These are phyloP conservation scores for Barnardius zonarius DNA, from an alignment of 2,113 vertebrate species.

Conservation along the genomic window DNA sequence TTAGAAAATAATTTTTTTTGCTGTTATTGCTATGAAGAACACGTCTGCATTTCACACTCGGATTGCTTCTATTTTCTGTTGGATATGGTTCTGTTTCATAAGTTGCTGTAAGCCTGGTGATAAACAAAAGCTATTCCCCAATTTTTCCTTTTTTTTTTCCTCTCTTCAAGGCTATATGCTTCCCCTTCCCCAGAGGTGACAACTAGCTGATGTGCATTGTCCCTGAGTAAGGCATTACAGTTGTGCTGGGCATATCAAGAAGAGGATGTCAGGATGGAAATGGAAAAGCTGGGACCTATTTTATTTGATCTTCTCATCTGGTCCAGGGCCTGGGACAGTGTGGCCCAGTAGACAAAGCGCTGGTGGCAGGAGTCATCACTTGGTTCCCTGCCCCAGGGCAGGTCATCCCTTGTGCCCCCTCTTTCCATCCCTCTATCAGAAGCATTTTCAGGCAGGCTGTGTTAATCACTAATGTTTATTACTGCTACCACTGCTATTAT, in stretches of 20 bases:
- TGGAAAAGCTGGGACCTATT: not conserved
- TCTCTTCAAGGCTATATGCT: rapidly evolving
- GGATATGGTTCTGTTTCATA: not conserved
- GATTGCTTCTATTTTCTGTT: not conserved
- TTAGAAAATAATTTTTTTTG: not conserved
- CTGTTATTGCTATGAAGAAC: not conserved
- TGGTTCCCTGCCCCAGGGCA: not conserved
- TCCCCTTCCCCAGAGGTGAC: not conserved
- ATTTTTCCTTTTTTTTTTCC: rapidly evolving
- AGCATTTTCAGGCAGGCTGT: not conserved
- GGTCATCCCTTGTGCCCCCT: not conserved
- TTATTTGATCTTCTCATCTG: not conserved
- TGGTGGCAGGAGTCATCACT: not conserved
- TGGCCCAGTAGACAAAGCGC: not conserved
- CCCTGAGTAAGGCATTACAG: not conserved
- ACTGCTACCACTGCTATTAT: not conserved
- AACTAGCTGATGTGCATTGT: not conserved
- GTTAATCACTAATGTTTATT: not conserved
- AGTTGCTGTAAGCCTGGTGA: not conserved
- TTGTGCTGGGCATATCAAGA: not conserved
- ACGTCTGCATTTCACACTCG: not conserved
- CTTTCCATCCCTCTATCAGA: not conserved
- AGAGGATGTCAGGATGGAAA: not conserved
- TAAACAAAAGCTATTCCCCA: not conserved
- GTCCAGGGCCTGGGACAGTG: not conserved